Percentiles rank a stretch among this genome's conserved stretches.
Evolutionary conservation across 1,140 invertebrate genomes (phyloP).

Genomic region (Brachionus asplanchnoidis): DNA sequence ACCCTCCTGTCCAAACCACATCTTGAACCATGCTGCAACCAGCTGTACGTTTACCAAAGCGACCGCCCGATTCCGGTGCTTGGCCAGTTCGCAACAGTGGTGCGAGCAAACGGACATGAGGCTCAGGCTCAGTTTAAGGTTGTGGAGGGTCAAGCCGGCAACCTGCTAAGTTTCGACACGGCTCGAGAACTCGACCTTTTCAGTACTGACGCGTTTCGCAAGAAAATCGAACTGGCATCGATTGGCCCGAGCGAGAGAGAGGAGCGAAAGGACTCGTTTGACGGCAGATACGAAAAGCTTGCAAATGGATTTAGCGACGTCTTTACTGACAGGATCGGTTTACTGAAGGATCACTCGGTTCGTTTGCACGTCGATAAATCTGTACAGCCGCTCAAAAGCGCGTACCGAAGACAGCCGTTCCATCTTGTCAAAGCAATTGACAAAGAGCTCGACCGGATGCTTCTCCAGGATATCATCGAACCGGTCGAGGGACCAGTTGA

Average conservation of each 20-base stretch:
- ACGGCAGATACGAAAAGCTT: neutral
- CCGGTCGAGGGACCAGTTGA: neutral
- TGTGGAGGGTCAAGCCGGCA: neutral
- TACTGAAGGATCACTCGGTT: neutral
- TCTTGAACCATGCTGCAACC: too few species aligned
- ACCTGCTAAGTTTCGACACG: neutral
- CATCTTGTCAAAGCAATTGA: neutral
- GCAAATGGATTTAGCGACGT: neutral
- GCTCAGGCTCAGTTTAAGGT: neutral
- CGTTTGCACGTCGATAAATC: neutral
- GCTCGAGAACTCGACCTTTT: neutral
- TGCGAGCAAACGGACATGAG: neutral
- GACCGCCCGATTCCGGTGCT: too few species aligned
- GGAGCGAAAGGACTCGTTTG: neutral
- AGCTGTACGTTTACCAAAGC: neutral
- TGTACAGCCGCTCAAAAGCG: neutral
- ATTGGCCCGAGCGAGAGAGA: neutral
- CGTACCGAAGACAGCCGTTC: neutral
- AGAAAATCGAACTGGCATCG: neutral
- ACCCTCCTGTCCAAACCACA: too few species aligned
- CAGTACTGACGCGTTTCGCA: neutral
- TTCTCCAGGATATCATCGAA: neutral
- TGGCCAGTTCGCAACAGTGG: neutral
- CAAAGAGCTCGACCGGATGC: neutral
- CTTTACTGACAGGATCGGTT: neutral